Evolutionary conservation across 2,797 vertebrate genomes (phyloP), one percentile per base, ranked within the genome.

Genomic region (Australoheros facetus): DNA sequence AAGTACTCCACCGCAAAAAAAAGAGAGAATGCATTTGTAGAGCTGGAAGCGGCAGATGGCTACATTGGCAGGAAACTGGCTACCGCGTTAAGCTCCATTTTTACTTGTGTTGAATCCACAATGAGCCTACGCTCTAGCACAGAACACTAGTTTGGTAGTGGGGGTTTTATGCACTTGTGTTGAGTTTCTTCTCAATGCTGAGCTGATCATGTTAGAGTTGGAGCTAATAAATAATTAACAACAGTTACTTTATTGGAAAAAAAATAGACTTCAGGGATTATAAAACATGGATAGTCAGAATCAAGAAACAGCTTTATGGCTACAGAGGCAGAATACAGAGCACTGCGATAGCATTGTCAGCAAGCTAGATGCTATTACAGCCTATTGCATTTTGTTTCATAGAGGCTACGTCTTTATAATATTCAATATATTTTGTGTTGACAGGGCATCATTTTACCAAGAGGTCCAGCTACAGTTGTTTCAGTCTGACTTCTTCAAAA

Each of bases 201-300:
- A 48, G 39, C 39, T 66, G 60, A 66, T 66, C 60, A 3, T 48
- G 60, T 48, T 45, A 48, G 60, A 45, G 23, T 28, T 66, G 62
- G 9, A 66, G 39, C 39, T 66, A 28, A 66, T 66, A 66, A 66
- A 66, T 66, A 66, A 66, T 66, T 45, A 66, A 66, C 39, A 28
- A 48, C 39, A 66, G 62, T 66, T 66, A 48, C 62, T 69, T 66
- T 66, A 66, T 23, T 48, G 62, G 48, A 69, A 26, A 48, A 66
- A 66, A 66, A 28, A 23, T 28, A 45, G 60, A 45, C 60, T 45
- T 45, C 0, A 23, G 60, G 60, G 60, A 64, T 42, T 64, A 64
- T 64, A 64, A 64, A 64, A 64, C 60, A 64, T n/a, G 37, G 60
- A 64, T 26, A 26, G 60, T 45, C 21, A 64, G 39, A 45, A 64